Base-by-base conservation (phyloP, 2,888 invertebrate species). In the Ochropleura plecta region DNA sequence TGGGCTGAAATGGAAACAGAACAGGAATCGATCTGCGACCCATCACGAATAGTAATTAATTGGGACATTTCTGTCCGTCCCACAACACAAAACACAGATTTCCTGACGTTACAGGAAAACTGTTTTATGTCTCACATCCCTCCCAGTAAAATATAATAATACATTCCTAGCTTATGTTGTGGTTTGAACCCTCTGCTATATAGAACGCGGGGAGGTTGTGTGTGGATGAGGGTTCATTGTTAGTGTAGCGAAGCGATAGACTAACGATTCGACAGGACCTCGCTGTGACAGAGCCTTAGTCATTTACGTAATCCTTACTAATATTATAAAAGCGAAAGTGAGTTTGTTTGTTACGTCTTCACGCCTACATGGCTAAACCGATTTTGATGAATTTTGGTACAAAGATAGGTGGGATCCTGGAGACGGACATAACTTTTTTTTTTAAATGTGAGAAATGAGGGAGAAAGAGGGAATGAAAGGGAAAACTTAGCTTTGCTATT, bases 71-170 rank as follows among this genome's bases (percentile, higher is more conserved):
- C 60, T 18, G 48, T 18, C 55, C 65, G 65, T n/a, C 51, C 18
- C 70, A 18, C 82, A 48, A 48, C 42, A n/a, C 49, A 66, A 20
- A 46, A 46, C 62, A 49, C 49, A 75, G 53, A 62, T 67, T 63
- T 46, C 46, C 7, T 16, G 53, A 60, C 78, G 62, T 66, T 49
- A 57, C 57, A 70, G 57, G 78, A 59, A 67, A 59, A 72, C 63
- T 76, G 76, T 72, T 72, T 71, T 63, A 79, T 76, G 79, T 80
- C 62, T 10, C 48, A 40, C 66, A 68, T 79, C 62, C 57, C 70
- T 64, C 42, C 59, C 67, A 66, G 66, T 66, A 70, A 79, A 79
- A 82, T 76, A 79, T 76, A 59, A 78, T 73, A 80, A 78, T 73
- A 74, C 65, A 74, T 73, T 63, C 55, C 20, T 40, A 72, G 18